A percentile compares a stretch with the other conserved stretches of the same genome.
These are phyloP conservation scores for Drosophila eohydei DNA, from an alignment of 2,888 invertebrate genomes.

Conservation along the genomic window DNA sequence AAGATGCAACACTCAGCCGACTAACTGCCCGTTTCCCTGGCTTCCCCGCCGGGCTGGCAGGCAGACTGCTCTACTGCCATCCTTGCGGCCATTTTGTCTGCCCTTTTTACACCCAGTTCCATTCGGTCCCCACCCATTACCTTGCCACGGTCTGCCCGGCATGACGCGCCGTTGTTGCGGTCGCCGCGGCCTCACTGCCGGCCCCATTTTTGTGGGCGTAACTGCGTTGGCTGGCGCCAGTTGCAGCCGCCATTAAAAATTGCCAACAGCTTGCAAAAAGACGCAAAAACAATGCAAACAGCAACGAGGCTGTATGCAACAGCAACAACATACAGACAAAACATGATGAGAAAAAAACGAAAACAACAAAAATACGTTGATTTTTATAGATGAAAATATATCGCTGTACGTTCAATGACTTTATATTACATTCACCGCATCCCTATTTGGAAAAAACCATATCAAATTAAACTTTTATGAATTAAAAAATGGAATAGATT, in stretches of 20 bases:
- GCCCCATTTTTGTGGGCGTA: constrained; percentile 44
- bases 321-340: constrained; percentile 16
- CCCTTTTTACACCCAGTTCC: constrained; percentile 13
- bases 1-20: constrained; percentile 71
- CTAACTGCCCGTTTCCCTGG: constrained; percentile 46
- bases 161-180: constrained; percentile 49
- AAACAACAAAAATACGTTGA: constrained; percentile 16
- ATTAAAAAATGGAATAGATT: not conserved
- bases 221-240: constrained; percentile 44
- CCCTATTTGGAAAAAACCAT: not conserved
- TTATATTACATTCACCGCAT: constrained; percentile 26
- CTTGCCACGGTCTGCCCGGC: constrained; percentile 14
- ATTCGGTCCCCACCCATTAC: not conserved
- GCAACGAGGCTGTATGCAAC: constrained; percentile 22
- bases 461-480: not conserved
- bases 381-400: constrained; percentile 45
- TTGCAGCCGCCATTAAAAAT: constrained; percentile 66
- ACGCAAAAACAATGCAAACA: constrained; percentile 43
- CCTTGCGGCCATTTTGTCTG: constrained; percentile 49
- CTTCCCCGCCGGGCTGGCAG: constrained; percentile 1
- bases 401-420: constrained; percentile 54
- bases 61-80: constrained; percentile 14
- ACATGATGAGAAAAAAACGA: constrained; percentile 12
- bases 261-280: constrained; percentile 58
- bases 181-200: constrained; percentile 32